phyloP scores from a whole-genome alignment of 2,113 vertebrate genomes.

The Acinonyx jubatus region DNA sequence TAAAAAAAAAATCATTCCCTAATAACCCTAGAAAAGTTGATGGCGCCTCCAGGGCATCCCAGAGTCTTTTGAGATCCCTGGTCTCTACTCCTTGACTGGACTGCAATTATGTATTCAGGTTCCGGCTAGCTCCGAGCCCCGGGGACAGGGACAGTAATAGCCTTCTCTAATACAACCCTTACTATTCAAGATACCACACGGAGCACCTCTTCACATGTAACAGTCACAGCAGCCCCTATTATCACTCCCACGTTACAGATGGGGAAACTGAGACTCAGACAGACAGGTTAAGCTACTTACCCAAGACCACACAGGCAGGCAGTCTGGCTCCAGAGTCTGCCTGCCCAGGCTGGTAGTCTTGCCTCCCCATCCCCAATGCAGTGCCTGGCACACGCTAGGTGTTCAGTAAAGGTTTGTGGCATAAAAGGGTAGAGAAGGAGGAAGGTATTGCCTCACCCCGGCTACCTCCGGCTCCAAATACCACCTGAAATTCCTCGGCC shows the following conservation, averaged over 20 bases:
- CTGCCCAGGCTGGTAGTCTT: not conserved
- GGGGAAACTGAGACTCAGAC: not conserved
- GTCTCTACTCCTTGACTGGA: not conserved
- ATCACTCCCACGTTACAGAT: not conserved
- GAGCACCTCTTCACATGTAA: not conserved
- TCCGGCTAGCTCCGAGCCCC: not conserved
- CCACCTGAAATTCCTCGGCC: not conserved
- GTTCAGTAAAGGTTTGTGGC: not conserved
- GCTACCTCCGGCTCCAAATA: not conserved
- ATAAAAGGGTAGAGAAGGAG: not conserved
- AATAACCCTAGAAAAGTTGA: not conserved
- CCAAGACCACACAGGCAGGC: not conserved
- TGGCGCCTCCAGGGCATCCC: not conserved
- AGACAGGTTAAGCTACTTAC: not conserved
- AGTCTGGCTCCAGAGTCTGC: not conserved
- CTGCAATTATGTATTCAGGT: not conserved
- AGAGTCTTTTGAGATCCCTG: not conserved
- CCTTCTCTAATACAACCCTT: not conserved
- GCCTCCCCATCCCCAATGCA: not conserved
- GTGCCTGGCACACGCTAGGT: not conserved
- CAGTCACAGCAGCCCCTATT: not conserved
- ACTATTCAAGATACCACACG: no score
- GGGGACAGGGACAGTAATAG: not conserved
- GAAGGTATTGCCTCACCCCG: not conserved
- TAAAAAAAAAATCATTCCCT: no score